Evolutionary conservation across 1,140 invertebrate genomes (phyloP), one percentile per base, ranked within the genome.

Genomic region (Heliconius himera): DNA sequence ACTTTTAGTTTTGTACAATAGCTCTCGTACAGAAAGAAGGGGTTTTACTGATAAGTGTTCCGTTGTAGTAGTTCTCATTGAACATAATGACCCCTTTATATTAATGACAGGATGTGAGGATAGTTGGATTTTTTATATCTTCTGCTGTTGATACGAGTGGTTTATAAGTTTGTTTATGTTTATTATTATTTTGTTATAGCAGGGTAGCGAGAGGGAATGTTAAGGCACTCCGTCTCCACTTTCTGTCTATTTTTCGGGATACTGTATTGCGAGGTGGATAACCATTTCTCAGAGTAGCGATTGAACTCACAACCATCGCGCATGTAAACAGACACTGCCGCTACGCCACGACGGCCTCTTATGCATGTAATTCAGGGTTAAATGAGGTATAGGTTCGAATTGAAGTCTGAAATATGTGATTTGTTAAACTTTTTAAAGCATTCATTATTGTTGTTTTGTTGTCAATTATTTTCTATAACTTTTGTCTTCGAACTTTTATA

Each of bases 81-180:
- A 75, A 75, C 70, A 80, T 76, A 76, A 80, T 80, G 74, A 66
- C 56, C 56, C 60, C 74, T 75, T 76, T 73, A 76, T 80, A 73
- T 73, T 60, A 70, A 80, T 73, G 70, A 41, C 70, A 76, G 79
- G 79, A 80, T 80, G 79, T 77, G 66, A 76, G 79, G 78, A 79
- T 80, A 73, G 73, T 80, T 80, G 51, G 51, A 18, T 77, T 80
- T 75, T 78, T 80, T 76, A 60, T 54, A 66, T 41, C 66, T 56
- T 71, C 11, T 33, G 29, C n/a, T 41, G 22, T 26, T 18, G 38
- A 29, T 38, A 36, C 26, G 16, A 33, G 60, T 33, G 56, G 29
- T 51, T 66, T 74, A 66, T 76, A 70, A 70, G 38, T 74, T 8
- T 73, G 56, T 79, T 78, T 56, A 66, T 74, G 60, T 66, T 66